Conservation (phyloP, 1,140 invertebrate species). For the Drosophila grimshawi region DNA sequence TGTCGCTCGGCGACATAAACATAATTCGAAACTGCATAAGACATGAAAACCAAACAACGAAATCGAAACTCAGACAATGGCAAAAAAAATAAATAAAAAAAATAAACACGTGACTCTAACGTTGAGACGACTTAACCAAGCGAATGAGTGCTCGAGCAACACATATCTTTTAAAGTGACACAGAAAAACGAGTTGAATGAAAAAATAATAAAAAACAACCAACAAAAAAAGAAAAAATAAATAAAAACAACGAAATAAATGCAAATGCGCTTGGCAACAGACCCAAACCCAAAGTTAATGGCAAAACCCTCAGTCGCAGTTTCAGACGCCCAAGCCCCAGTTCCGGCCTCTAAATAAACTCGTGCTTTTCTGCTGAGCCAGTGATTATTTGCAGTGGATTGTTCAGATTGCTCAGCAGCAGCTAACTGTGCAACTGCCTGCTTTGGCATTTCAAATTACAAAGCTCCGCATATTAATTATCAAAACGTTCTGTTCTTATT, state of each 20-base stretch:
- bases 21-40: constrained; percentile 65
- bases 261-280: constrained; percentile 66
- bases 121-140: constrained; percentile 14
- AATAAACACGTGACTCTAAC: constrained; percentile 63
- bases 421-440: background rate
- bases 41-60: constrained; percentile 26
- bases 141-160: constrained; percentile 3
- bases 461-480: background rate
- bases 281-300: constrained; percentile 7
- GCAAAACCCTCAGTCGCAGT: constrained; percentile 16
- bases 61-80: constrained; percentile 51
- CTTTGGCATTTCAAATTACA: constrained; percentile 1
- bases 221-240: constrained; percentile 27
- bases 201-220: constrained; percentile 11
- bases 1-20: constrained; percentile 57
- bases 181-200: constrained; percentile 63
- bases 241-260: constrained; percentile 6
- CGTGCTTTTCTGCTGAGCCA: constrained; percentile 53
- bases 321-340: background rate
- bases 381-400: constrained; percentile 40
- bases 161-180: constrained; percentile 51
- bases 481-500: background rate
- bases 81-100: constrained; percentile 12
- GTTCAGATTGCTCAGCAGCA: background rate
- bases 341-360: constrained; percentile 29